Evolutionary conservation across 2,113 vertebrate genomes (phyloP).

Genomic region (Rhinichthys klamathensis): DNA sequence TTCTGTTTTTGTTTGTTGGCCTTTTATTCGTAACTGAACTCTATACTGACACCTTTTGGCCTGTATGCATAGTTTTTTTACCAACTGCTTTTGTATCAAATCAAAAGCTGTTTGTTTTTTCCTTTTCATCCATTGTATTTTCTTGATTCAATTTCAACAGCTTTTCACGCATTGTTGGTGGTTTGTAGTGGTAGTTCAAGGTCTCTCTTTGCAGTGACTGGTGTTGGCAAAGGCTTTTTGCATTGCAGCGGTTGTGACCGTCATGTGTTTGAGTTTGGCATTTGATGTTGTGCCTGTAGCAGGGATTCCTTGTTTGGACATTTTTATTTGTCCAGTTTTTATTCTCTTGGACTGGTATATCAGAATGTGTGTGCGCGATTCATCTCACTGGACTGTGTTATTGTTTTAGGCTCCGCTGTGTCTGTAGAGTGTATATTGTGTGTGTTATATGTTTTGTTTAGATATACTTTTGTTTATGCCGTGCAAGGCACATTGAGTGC

Average conservation of each 20-base stretch:
- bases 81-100: neutral
- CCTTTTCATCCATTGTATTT: neutral
- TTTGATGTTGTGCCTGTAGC: neutral
- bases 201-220: neutral
- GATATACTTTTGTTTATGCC: too few species aligned
- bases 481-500: too few species aligned
- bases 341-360: neutral
- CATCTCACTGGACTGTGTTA: neutral
- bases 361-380: neutral
- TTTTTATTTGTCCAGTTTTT: constrained; percentile 2
- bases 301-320: neutral
- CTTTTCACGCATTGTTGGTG: neutral
- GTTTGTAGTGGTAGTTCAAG: neutral
- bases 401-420: neutral
- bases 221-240: neutral
- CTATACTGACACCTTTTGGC: too few species aligned
- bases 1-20: too few species aligned
- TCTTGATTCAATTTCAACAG: neutral
- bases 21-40: too few species aligned
- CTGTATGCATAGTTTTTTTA: neutral
- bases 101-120: neutral
- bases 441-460: neutral
- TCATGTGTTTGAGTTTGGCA: neutral
- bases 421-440: neutral
- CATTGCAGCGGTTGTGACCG: neutral